Evolutionary conservation across 2,888 invertebrate species (phyloP).

Genomic region (Dione vanillae): DNA sequence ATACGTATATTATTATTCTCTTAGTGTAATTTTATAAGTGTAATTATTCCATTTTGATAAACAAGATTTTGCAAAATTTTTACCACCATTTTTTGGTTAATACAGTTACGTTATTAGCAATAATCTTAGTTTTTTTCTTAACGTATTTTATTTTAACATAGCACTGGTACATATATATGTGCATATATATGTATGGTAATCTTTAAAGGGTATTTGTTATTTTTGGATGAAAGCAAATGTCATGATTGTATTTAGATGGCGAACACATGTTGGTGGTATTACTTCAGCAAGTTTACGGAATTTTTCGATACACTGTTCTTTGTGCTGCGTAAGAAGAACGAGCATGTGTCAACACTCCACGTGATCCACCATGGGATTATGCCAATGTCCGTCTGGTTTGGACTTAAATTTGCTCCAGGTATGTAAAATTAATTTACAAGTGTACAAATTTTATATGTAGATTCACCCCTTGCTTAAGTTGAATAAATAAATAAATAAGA

Average conservation of each 20-base stretch:
- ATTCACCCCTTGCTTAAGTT: no score
- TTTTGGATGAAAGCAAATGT: no score
- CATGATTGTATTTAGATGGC: conserved; percentile 86
- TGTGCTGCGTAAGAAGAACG: conserved; percentile 96
- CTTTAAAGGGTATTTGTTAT: no score
- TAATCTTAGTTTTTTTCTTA: no score
- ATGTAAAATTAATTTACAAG: conserved; percentile 54
- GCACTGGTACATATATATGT: no score
- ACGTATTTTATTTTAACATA: no score
- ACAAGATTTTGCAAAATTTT: no score
- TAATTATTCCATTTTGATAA: not conserved
- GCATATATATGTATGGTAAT: no score
- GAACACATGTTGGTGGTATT: conserved; percentile 97
- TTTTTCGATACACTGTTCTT: conserved; percentile 99
- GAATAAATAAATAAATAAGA: no score
- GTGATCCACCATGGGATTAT: conserved; percentile 98
- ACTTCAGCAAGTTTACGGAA: conserved; percentile 98
- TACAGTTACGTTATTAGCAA: no score
- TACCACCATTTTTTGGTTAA: no score
- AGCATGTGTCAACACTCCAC: conserved; percentile 96
- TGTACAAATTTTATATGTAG: not conserved
- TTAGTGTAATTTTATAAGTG: not conserved
- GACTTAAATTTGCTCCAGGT: conserved; percentile 97
- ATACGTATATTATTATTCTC: not conserved
- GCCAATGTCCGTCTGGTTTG: conserved; percentile 98